Conservation (phyloP, 2,113 vertebrate species). For the Psittacula cyanocephala region DNA sequence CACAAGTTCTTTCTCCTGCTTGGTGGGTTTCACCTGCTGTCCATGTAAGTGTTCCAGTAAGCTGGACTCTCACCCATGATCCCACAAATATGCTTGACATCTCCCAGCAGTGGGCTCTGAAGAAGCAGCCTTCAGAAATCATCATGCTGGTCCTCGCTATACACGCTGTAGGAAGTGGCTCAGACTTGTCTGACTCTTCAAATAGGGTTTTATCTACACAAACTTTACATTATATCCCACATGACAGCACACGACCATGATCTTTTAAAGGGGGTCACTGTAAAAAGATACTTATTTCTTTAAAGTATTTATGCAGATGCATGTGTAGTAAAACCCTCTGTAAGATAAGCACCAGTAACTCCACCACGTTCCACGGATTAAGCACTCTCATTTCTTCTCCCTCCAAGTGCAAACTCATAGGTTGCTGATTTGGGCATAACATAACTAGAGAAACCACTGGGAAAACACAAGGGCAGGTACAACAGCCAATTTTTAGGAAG, state of each 20-base stretch:
- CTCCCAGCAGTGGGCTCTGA: background rate
- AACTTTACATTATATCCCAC: accelerated
- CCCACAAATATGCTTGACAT: background rate
- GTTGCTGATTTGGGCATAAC: background rate
- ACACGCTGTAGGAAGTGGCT: accelerated
- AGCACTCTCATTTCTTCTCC: background rate
- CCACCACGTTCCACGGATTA: background rate
- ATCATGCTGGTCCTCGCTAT: accelerated
- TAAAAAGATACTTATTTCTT: background rate
- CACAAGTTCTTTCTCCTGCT: background rate
- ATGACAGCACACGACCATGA: background rate
- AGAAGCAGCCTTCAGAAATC: too few relatives aligned
- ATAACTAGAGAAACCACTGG: background rate
- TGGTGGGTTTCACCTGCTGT: background rate
- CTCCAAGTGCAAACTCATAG: background rate
- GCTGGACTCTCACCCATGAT: accelerated
- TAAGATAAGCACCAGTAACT: background rate
- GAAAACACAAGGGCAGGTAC: background rate
- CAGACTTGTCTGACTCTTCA: background rate
- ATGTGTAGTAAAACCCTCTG: background rate
- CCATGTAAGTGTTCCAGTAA: background rate
- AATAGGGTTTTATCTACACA: background rate
- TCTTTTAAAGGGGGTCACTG: background rate
- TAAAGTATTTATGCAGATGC: background rate
- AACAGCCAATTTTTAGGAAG: background rate